phyloP scores from a whole-genome alignment of 2,797 vertebrate genomes.

The Meda fulgida region DNA sequence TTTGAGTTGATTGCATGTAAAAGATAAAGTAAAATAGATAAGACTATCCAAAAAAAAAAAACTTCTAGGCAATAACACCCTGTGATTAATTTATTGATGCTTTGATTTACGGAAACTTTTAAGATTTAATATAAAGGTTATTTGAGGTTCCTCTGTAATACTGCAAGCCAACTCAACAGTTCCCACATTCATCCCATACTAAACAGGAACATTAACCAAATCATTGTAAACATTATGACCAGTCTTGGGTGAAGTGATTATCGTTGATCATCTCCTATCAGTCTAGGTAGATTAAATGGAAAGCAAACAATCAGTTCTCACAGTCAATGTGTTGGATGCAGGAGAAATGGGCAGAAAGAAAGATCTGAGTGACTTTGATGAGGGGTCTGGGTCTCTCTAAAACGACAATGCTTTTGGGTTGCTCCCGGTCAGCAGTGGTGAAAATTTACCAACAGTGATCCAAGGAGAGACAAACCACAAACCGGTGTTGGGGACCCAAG shows the following conservation, averaged over 20 bases:
- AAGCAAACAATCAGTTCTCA: neutral
- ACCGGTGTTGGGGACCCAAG: neutral
- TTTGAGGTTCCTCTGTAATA: neutral
- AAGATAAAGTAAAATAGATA: conserved; percentile 19
- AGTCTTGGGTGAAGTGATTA: neutral
- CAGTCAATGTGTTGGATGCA: neutral
- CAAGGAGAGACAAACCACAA: neutral
- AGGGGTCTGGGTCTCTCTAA: neutral
- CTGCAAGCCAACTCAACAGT: neutral
- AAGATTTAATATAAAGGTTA: neutral
- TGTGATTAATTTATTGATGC: conserved; percentile 33
- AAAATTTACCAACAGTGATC: neutral
- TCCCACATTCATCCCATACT: neutral
- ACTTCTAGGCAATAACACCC: conserved; percentile 4
- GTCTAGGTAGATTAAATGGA: neutral
- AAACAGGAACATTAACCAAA: no score
- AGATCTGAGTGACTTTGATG: neutral
- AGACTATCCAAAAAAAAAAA: conserved; percentile 34
- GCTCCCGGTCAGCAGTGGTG: neutral
- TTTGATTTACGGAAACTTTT: neutral
- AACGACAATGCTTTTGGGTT: neutral
- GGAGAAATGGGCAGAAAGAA: neutral
- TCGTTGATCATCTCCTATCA: neutral
- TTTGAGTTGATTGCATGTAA: conserved; percentile 33
- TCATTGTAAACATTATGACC: neutral